phyloP scores from a whole-genome alignment of 30 jellyfish, hydroid and myxozoan species.

The Nemopilema nomurai region DNA sequence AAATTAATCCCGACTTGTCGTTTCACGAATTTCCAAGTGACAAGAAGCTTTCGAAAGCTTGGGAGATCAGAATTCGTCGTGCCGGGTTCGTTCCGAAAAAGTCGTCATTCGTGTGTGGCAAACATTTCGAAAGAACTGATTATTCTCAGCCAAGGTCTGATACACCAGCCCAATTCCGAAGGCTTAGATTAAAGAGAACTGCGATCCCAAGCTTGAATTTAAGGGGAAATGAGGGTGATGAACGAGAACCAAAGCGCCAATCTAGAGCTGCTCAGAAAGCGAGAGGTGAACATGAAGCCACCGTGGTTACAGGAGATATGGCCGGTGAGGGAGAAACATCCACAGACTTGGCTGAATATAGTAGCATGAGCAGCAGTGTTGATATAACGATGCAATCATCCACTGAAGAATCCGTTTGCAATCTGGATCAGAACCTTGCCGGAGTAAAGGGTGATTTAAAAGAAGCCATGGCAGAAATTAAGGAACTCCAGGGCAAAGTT shows the following conservation, averaged over 20 bases:
- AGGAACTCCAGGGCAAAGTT: not conserved
- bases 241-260: constrained; percentile 27
- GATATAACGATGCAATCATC: not conserved
- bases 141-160: constrained; percentile 24
- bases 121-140: constrained; percentile 10
- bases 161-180: constrained; percentile 25
- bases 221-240: constrained; percentile 17
- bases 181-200: constrained; percentile 18
- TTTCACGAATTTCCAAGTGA: no score
- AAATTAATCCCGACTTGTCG: no score
- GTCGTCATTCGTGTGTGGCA: constrained; percentile 16
- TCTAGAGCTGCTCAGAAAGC: constrained; percentile 26
- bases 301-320: not conserved
- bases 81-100: constrained; percentile 19
- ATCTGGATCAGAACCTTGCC: not conserved
- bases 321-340: not conserved
- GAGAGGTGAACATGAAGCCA: not conserved
- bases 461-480: not conserved
- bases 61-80: constrained; percentile 22
- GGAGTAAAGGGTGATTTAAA: not conserved
- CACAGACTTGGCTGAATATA: not conserved
- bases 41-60: constrained; percentile 1
- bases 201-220: constrained; percentile 17
- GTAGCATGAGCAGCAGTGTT: not conserved
- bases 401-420: not conserved